These are phyloP conservation scores for Neosilurus hyrtlii DNA, from an alignment of 2,797 vertebrate species.

Conservation along the genomic window DNA sequence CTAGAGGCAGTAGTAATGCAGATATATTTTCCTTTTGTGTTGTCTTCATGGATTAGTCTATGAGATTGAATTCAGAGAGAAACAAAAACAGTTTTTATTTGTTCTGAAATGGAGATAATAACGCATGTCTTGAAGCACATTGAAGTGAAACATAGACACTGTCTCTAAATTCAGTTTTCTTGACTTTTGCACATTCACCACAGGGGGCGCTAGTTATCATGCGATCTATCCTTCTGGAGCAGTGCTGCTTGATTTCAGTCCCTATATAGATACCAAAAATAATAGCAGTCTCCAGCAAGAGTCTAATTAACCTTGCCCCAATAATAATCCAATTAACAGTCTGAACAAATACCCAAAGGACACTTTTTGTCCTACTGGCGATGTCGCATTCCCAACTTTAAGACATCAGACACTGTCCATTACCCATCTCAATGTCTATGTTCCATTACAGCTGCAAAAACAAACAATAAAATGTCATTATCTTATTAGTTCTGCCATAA, in stretches of 20 bases:
- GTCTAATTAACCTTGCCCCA: slow-evolving; percentile 27
- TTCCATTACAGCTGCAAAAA: slow-evolving; percentile 25
- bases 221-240: background rate
- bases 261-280: slow-evolving; percentile 14
- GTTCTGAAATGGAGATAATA: slow-evolving; percentile 16
- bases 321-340: slow-evolving; percentile 31
- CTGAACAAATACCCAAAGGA: slow-evolving; percentile 35
- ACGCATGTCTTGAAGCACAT: slow-evolving; percentile 7
- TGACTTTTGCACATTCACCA: background rate
- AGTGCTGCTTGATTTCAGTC: slow-evolving; percentile 18
- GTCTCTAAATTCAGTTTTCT: background rate
- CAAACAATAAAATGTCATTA: slow-evolving; percentile 31
- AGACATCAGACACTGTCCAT: slow-evolving; percentile 41
- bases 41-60: slow-evolving; percentile 18
- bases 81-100: slow-evolving; percentile 20
- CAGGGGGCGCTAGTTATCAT: slow-evolving; percentile 32
- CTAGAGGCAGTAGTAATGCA: slow-evolving; percentile 23
- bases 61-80: slow-evolving; percentile 12
- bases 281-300: slow-evolving; percentile 23
- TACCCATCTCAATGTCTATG: slow-evolving; percentile 32
- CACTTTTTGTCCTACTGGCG: slow-evolving; percentile 34
- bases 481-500: slow-evolving; percentile 42
- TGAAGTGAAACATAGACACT: slow-evolving; percentile 33
- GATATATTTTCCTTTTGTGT: slow-evolving; percentile 19
- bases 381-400: slow-evolving; percentile 28